A percentile compares a stretch with the other conserved stretches of the same genome.
Evolutionary conservation across 2,888 invertebrate genomes (phyloP).

Genomic region (Metopia argyrocephala): DNA sequence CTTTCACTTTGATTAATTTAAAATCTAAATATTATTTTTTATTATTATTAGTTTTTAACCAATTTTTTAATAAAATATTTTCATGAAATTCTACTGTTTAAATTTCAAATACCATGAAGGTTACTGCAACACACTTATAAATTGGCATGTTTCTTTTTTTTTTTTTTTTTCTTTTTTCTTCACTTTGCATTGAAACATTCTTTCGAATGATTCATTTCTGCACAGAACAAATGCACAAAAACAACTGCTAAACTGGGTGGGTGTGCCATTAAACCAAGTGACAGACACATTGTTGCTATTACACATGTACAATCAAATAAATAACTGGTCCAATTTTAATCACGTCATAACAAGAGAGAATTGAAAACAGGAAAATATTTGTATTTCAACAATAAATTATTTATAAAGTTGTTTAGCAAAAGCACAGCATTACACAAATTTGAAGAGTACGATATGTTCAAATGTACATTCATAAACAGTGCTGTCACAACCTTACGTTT

Average conservation of each 20-base stretch:
- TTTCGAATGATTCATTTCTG: conserved; percentile 40
- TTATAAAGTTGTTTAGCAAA: conserved; percentile 19
- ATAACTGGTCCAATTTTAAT: conserved; percentile 39
- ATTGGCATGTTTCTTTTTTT: too few species aligned
- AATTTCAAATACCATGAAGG: not conserved
- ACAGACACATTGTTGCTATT: conserved; percentile 8
- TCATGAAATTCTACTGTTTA: too few species aligned
- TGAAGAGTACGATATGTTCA: not conserved
- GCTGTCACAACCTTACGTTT: too few species aligned
- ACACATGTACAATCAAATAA: not conserved
- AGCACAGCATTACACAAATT: too few species aligned
- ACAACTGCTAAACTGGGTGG: conserved; percentile 8
- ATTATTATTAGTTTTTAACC: too few species aligned
- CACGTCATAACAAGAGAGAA: conserved; percentile 40
- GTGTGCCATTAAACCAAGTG: conserved; percentile 31
- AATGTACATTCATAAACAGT: too few species aligned
- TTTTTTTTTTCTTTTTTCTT: too few species aligned
- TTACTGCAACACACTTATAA: not conserved
- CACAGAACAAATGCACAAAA: not conserved
- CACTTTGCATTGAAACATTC: not conserved
- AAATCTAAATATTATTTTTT: too few species aligned
- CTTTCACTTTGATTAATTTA: too few species aligned
- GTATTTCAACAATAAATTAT: not conserved
- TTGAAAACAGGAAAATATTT: conserved; percentile 35
- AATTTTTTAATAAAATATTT: too few species aligned